A percentile compares a stretch with the other conserved stretches of the same genome.
These are phyloP conservation scores for Lamellibrachia satsuma DNA, from an alignment of 2,888 invertebrate species.

Conservation along the genomic window DNA sequence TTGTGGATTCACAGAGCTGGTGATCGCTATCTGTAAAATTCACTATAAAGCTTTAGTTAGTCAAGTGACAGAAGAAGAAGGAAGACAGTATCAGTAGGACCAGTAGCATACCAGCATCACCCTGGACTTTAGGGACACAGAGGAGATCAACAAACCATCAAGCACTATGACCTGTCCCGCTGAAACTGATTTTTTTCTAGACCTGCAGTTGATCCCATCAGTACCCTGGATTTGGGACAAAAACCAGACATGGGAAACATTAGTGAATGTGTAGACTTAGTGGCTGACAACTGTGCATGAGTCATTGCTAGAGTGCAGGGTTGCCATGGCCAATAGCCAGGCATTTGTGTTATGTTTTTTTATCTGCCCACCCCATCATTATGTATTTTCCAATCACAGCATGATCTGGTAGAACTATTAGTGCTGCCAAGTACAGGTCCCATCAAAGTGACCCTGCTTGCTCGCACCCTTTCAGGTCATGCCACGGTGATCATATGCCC, in stretches of 20 bases:
- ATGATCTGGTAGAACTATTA: background rate
- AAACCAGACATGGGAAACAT: conserved; percentile 11
- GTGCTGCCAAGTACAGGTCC: background rate
- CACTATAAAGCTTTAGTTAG: too few relatives aligned
- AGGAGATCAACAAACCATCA: background rate
- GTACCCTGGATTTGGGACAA: background rate
- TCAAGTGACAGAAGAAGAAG: too few relatives aligned
- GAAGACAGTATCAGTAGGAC: too few relatives aligned
- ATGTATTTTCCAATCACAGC: conserved; percentile 3
- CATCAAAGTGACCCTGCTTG: background rate
- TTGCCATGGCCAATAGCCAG: conserved; percentile 7
- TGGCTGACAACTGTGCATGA: background rate
- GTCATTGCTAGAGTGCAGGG: background rate
- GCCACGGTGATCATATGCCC: background rate
- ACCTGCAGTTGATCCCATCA: background rate
- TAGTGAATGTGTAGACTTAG: background rate
- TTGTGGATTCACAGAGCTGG: too few relatives aligned
- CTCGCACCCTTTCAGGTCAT: background rate
- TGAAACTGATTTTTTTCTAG: background rate
- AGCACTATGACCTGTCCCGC: background rate
- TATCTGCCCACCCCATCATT: conserved; percentile 3
- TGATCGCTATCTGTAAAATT: too few relatives aligned
- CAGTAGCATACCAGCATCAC: too few relatives aligned
- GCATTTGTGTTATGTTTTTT: conserved; percentile 9
- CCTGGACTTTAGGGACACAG: too few relatives aligned